Conservation (phyloP, 2,797 vertebrate species). For the Helicolenus hilgendorfi region DNA sequence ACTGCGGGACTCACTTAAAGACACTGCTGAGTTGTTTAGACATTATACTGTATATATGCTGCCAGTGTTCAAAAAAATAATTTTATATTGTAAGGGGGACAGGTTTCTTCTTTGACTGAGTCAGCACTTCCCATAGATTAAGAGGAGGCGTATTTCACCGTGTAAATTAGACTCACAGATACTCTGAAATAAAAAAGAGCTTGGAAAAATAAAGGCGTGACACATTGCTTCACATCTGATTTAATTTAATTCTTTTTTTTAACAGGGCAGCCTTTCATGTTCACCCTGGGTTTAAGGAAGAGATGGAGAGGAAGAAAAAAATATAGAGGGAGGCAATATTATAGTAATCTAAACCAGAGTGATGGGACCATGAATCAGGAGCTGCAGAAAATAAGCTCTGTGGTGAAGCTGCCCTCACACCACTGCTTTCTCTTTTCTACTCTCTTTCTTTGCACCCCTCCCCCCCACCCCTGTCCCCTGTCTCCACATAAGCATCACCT, state of each 20-base stretch:
- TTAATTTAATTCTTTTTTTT: neutral
- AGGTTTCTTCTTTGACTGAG: neutral
- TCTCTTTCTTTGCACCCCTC: constrained; percentile 5
- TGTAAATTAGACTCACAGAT: constrained; percentile 11
- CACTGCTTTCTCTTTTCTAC: constrained; percentile 29
- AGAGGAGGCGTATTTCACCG: neutral
- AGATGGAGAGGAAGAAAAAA: neutral
- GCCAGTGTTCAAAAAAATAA: neutral
- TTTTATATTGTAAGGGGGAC: neutral
- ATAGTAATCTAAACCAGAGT: constrained; percentile 56
- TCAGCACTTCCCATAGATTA: constrained; percentile 10
- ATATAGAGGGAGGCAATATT: constrained; percentile 33
- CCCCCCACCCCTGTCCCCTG: neutral
- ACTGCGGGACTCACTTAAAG: neutral
- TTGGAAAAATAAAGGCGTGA: neutral
- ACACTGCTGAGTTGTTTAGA: neutral
- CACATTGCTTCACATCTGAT: constrained; percentile 1
- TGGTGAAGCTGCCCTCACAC: constrained; percentile 41
- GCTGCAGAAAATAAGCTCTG: constrained; percentile 37
- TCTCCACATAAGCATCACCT: constrained; percentile 52
- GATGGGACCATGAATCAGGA: constrained; percentile 63
- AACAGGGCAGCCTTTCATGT: neutral
- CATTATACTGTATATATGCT: neutral
- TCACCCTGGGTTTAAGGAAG: neutral
- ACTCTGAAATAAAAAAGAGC: neutral